Conservation (phyloP, 2,113 vertebrate species). For the Bos javanicus region DNA sequence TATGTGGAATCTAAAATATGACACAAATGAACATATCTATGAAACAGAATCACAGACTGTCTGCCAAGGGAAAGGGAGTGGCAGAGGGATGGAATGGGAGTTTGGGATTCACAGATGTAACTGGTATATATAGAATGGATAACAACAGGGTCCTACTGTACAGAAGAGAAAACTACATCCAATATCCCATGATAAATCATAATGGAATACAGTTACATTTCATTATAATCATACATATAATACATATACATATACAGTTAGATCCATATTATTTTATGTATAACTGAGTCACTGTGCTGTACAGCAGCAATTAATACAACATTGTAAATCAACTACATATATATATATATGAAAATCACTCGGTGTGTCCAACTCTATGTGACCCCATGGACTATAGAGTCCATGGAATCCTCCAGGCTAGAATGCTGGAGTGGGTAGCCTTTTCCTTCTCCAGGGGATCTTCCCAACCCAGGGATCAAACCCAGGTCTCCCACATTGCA, state of each 20-base stretch:
- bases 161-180: not conserved
- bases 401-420: not conserved
- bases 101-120: not conserved
- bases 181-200: not conserved
- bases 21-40: not conserved
- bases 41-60: not conserved
- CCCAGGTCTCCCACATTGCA: not conserved
- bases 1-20: not conserved
- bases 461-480: not conserved
- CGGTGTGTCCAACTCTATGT: not conserved
- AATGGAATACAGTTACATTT: not conserved
- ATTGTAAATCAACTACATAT: not conserved
- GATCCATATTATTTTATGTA: not conserved
- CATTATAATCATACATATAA: not conserved
- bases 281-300: not conserved
- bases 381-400: not conserved
- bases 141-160: not conserved
- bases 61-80: not conserved
- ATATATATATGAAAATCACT: not conserved
- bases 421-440: not conserved
- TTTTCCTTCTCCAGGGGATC: not conserved
- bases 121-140: not conserved
- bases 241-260: not conserved
- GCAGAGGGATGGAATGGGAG: not conserved
- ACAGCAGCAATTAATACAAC: not conserved